phyloP scores from a whole-genome alignment of 2,888 invertebrate genomes.

The Anaspis maculata region DNA sequence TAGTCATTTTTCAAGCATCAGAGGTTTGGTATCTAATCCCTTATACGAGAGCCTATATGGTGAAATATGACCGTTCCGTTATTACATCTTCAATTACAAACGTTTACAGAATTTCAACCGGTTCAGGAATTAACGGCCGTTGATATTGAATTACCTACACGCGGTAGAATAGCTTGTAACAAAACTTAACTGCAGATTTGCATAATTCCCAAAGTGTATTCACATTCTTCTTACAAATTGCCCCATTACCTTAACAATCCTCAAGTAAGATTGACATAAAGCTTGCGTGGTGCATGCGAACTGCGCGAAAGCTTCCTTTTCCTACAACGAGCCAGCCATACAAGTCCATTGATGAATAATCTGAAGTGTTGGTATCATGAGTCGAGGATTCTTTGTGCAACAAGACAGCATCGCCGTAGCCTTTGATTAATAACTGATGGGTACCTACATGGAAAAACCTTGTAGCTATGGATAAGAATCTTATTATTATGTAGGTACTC shows the following conservation, averaged over 20 bases:
- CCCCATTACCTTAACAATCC: conserved; percentile 12
- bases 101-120: no score
- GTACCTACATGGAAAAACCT: conserved; percentile 9
- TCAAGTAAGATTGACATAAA: conserved; percentile 11
- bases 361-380: no score
- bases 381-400: no score
- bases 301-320: not conserved
- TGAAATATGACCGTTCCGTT: no score
- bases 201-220: conserved; percentile 13
- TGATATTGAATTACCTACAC: conserved; percentile 8
- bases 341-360: no score
- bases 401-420: conserved; percentile 8
- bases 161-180: conserved; percentile 8
- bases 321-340: no score
- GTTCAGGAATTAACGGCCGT: no score
- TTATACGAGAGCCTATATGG: no score
- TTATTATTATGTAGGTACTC: no score
- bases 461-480: conserved; percentile 12
- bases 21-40: no score
- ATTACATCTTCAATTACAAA: no score
- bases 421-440: conserved; percentile 10
- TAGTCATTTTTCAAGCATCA: no score
- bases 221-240: conserved; percentile 9
- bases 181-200: conserved; percentile 10
- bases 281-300: conserved; percentile 3